Percentiles rank a stretch among this genome's conserved stretches.
Evolutionary conservation across 2,113 vertebrate species (phyloP).

Genomic region (Pleuronectes platessa): DNA sequence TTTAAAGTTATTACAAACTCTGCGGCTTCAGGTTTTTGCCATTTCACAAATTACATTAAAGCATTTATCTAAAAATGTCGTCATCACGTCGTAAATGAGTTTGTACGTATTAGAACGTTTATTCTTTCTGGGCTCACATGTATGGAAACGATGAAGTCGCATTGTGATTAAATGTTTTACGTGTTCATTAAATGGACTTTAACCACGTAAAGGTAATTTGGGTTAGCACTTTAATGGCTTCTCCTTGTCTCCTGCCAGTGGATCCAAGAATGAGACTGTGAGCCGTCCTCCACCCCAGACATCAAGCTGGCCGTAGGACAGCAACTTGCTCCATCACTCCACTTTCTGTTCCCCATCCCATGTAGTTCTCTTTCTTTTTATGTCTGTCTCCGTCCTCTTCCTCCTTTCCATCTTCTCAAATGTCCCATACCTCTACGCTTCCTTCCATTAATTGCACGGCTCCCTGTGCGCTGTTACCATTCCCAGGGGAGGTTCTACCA

Average conservation of each 20-base stretch:
- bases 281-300: constrained; percentile 45
- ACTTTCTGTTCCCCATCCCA: constrained; percentile 21
- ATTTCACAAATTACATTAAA: constrained; percentile 62
- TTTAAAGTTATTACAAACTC: constrained; percentile 60
- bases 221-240: constrained; percentile 67
- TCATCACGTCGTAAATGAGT: constrained; percentile 58
- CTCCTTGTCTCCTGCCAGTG: constrained; percentile 47
- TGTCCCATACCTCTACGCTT: constrained; percentile 34
- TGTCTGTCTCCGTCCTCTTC: constrained; percentile 17
- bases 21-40: constrained; percentile 34
- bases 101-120: constrained; percentile 55
- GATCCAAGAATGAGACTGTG: constrained; percentile 53
- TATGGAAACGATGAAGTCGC: constrained; percentile 56
- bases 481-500: constrained; percentile 64
- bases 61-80: constrained; percentile 67
- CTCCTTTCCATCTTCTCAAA: constrained; percentile 31
- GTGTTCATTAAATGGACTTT: constrained; percentile 73
- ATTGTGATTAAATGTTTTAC: constrained; percentile 65
- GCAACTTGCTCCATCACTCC: constrained; percentile 15
- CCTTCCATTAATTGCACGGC: constrained; percentile 73
- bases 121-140: constrained; percentile 39
- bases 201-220: constrained; percentile 64
- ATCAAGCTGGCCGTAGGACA: constrained; percentile 34
- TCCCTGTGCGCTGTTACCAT: constrained; percentile 64
- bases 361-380: constrained; percentile 11